phyloP scores from a whole-genome alignment of 2,797 vertebrate genomes.

The Pseudochirops corinnae region DNA sequence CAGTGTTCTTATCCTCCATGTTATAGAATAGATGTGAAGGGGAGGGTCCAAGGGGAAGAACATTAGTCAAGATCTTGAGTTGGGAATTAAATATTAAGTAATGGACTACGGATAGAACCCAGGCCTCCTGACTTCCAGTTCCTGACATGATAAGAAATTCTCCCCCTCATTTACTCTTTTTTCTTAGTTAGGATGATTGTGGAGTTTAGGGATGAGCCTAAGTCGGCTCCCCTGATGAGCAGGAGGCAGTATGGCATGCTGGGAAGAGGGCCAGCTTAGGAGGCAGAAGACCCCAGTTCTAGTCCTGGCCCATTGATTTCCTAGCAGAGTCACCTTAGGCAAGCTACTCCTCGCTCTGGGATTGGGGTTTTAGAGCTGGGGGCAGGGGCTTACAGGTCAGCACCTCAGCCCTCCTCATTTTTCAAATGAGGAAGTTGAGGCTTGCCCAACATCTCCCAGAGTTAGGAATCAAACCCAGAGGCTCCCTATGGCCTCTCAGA shows the following conservation, averaged over 20 bases:
- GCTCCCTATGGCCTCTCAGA: neutral
- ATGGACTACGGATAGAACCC: neutral
- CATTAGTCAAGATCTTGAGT: constrained; percentile 26
- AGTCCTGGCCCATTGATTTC: neutral
- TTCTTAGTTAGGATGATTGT: constrained; percentile 36
- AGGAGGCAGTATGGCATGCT: neutral
- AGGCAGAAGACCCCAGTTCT: neutral
- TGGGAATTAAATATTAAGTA: constrained; percentile 15
- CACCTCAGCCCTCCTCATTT: neutral
- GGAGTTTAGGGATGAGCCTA: constrained; percentile 6
- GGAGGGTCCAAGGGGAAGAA: neutral
- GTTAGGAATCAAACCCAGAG: neutral
- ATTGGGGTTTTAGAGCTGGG: neutral
- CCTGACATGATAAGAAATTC: neutral
- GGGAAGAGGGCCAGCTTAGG: neutral
- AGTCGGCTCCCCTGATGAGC: neutral
- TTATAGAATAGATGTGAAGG: constrained; percentile 21
- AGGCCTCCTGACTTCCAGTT: constrained; percentile 20
- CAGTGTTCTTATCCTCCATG: neutral
- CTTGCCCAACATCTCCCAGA: neutral
- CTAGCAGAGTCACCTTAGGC: neutral
- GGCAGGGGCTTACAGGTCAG: neutral
- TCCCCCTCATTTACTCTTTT: constrained; percentile 25
- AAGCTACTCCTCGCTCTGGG: neutral
- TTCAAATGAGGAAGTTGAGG: neutral